phyloP scores from a whole-genome alignment of 2,888 invertebrate genomes.

The Stomorhina lunata region DNA sequence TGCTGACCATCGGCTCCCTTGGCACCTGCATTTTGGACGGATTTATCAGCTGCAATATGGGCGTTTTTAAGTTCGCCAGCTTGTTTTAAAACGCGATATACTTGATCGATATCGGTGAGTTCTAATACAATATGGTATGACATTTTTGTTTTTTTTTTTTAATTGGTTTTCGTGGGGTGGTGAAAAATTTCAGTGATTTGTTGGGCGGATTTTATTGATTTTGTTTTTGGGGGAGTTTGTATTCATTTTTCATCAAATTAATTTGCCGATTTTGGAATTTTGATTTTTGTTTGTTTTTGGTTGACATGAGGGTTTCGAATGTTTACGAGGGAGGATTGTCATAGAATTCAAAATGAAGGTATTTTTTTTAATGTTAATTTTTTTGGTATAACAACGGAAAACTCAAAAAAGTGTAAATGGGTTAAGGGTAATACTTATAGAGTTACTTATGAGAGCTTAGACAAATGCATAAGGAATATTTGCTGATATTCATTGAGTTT shows the following conservation, averaged over 20 bases:
- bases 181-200: conserved; percentile 51
- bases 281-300: conserved; percentile 5
- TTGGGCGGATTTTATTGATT: conserved; percentile 37
- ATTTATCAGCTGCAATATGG: conserved; percentile 79
- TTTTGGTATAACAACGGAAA: too few relatives aligned
- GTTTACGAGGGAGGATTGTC: conserved; percentile 33
- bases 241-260: conserved; percentile 40
- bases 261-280: conserved; percentile 51
- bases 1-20: conserved; percentile 60
- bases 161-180: conserved; percentile 35
- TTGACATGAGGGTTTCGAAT: conserved; percentile 29
- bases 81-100: conserved; percentile 96
- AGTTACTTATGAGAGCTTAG: too few relatives aligned
- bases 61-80: conserved; percentile 90
- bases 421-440: too few relatives aligned
- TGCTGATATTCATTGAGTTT: too few relatives aligned
- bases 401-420: too few relatives aligned
- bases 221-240: conserved; percentile 31
- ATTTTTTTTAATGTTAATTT: conserved; percentile 31
- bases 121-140: conserved; percentile 69
- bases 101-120: conserved; percentile 89
- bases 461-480: too few relatives aligned
- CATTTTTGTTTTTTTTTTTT: conserved; percentile 10
- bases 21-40: conserved; percentile 72
- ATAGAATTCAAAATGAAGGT: conserved; percentile 54